Conservation (phyloP, 2,888 invertebrate species). For the Cybosia mesomella region DNA sequence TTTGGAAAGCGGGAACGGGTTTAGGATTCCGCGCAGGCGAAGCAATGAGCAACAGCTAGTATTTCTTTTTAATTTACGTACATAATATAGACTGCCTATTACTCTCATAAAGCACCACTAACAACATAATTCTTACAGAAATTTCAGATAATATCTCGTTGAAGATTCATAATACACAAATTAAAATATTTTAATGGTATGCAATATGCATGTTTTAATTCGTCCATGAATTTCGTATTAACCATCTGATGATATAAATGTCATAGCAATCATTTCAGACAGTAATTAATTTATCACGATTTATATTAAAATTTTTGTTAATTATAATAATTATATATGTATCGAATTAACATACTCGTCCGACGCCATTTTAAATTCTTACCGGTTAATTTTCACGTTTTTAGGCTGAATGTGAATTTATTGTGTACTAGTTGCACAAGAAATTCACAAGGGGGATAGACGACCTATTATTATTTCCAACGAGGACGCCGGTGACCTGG, state of each 20-base stretch:
- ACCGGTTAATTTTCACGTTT: not conserved
- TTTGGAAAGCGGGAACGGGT: too few relatives aligned
- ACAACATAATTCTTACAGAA: not conserved
- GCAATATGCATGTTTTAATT: conserved; percentile 38
- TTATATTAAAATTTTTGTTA: conserved; percentile 49
- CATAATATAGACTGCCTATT: not conserved
- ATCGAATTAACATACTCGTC: conserved; percentile 41
- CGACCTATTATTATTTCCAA: too few relatives aligned
- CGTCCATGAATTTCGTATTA: conserved; percentile 36
- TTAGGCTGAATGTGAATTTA: not conserved
- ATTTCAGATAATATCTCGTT: not conserved
- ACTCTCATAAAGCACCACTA: not conserved
- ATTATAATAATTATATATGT: conserved; percentile 37
- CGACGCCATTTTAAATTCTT: conserved; percentile 9
- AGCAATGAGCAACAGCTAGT: not conserved
- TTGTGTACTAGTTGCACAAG: not conserved
- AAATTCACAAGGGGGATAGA: not conserved
- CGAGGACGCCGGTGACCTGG: too few relatives aligned
- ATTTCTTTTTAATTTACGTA: not conserved
- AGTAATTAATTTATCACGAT: conserved; percentile 66
- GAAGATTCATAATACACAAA: conserved; percentile 17
- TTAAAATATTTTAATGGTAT: conserved; percentile 39
- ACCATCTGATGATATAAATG: conserved; percentile 43
- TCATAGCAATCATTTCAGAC: conserved; percentile 54
- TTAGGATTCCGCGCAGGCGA: too few relatives aligned